phyloP scores from a whole-genome alignment of 2,113 vertebrate genomes.

The Muntiacus muntjak region DNA sequence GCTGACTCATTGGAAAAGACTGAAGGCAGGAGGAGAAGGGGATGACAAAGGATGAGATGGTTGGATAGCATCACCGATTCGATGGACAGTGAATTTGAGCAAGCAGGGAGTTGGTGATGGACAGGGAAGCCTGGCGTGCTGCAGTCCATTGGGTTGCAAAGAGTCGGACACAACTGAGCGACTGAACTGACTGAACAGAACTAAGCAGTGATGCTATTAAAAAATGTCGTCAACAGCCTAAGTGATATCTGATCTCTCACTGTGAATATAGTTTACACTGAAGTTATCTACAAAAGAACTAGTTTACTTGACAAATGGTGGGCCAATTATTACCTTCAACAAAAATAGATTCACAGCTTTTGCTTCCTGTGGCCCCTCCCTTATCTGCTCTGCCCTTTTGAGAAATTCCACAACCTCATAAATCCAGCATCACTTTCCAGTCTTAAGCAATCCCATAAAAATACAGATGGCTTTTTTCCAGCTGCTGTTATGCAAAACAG shows the following conservation, averaged over 20 bases:
- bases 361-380: neutral
- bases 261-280: neutral
- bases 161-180: neutral
- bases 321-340: neutral
- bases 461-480: neutral
- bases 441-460: neutral
- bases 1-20: neutral
- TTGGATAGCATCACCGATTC: neutral
- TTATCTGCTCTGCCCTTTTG: neutral
- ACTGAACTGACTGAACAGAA: neutral
- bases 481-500: neutral
- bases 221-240: neutral
- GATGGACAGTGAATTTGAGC: neutral
- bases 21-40: neutral
- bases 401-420: neutral
- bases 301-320: neutral
- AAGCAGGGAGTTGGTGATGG: neutral
- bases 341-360: neutral
- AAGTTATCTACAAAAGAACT: slow-evolving; percentile 32
- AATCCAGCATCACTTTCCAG: neutral
- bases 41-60: neutral
- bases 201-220: neutral
- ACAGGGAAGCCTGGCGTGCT: neutral
- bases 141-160: neutral
- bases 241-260: neutral